Percentiles rank a stretch among this genome's conserved stretches.
phyloP scores from a whole-genome alignment of 2,113 vertebrate species.

The Odobenus rosmarus region DNA sequence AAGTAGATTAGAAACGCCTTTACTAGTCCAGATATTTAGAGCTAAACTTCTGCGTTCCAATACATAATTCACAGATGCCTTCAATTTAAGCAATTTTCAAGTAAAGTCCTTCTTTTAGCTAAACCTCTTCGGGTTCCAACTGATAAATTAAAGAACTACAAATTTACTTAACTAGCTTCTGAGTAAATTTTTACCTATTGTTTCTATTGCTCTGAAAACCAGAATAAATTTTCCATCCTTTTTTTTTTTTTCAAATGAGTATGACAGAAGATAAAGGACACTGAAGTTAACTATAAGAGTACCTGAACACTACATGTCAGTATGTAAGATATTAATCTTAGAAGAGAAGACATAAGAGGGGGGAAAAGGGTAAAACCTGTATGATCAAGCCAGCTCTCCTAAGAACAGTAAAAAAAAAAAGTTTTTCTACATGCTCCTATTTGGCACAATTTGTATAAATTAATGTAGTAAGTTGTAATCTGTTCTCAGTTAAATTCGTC shows the following conservation, averaged over 20 bases:
- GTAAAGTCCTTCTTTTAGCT: conserved; percentile 73
- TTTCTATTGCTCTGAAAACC: background rate
- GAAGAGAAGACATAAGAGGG: background rate
- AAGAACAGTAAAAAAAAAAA: background rate
- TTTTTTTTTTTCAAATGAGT: background rate
- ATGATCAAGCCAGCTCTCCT: background rate
- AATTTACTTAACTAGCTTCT: background rate
- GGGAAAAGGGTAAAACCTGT: background rate
- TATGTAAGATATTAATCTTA: background rate
- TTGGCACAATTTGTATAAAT: background rate
- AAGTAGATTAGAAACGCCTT: background rate
- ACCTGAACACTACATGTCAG: background rate
- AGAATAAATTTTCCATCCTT: background rate
- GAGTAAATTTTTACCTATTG: background rate
- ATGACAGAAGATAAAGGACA: background rate
- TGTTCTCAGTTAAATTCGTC: background rate
- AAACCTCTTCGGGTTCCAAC: conserved; percentile 54
- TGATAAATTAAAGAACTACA: conserved; percentile 62
- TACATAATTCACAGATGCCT: conserved; percentile 5
- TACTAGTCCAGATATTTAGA: background rate
- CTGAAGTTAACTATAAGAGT: background rate
- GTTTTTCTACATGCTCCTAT: background rate
- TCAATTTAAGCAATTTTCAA: conserved; percentile 74
- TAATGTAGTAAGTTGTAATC: background rate
- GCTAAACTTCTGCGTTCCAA: background rate